phyloP scores from a whole-genome alignment of 2,113 vertebrate genomes.

The Leucopsar rothschildi region DNA sequence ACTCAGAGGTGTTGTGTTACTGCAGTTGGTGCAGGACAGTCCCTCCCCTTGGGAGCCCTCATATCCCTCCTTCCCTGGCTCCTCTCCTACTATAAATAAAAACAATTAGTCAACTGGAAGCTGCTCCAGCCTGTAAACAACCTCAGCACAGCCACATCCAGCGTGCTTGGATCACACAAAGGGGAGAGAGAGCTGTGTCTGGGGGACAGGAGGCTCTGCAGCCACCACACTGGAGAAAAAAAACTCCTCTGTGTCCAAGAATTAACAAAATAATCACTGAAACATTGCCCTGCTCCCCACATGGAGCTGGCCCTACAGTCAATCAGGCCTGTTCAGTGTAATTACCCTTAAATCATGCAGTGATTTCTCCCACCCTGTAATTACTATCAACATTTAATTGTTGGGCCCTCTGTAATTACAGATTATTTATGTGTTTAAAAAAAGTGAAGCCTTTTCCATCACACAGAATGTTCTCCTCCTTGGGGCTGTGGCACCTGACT shows the following conservation, averaged over 20 bases:
- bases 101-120: not conserved
- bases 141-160: not conserved
- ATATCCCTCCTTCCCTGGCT: not conserved
- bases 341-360: not conserved
- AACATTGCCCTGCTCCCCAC: not conserved
- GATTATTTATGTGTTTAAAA: not conserved
- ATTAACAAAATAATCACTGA: not conserved
- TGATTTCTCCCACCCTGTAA: not conserved
- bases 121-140: not conserved
- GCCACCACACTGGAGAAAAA: not conserved
- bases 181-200: not conserved
- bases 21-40: not conserved
- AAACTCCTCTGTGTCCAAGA: not conserved
- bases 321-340: not conserved
- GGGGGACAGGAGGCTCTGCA: not conserved
- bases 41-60: not conserved
- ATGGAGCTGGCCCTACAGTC: not conserved
- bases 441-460: not conserved
- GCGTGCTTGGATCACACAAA: not conserved
- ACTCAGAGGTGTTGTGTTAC: not conserved
- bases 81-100: constrained; percentile 5
- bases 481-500: not conserved
- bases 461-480: not conserved
- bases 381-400: not conserved
- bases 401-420: not conserved